phyloP scores from a whole-genome alignment of 2,888 invertebrate genomes.

The Pyrrhia umbra region DNA sequence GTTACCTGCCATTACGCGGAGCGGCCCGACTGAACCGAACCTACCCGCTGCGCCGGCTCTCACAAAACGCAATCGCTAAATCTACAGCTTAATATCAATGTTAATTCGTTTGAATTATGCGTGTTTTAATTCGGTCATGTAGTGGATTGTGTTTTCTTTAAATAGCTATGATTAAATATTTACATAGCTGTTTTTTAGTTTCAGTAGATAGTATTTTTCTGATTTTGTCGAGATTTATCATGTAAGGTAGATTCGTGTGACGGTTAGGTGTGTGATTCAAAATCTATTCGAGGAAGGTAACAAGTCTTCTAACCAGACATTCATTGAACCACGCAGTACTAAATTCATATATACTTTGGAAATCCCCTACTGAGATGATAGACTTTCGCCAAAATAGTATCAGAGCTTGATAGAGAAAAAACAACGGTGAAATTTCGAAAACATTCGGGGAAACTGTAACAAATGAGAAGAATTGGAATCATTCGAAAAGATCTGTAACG shows the following conservation, averaged over 20 bases:
- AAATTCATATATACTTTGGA: slow-evolving; percentile 27
- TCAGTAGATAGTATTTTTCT: not conserved
- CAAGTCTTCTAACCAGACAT: slow-evolving; percentile 19
- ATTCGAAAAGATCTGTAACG: slow-evolving; percentile 58
- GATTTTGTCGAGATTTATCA: slow-evolving; percentile 16
- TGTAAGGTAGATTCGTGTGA: slow-evolving; percentile 34
- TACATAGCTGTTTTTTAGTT: too few relatives aligned
- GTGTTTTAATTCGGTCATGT: slow-evolving; percentile 25
- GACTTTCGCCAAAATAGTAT: slow-evolving; percentile 31
- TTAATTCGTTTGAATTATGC: slow-evolving; percentile 27
- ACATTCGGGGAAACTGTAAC: slow-evolving; percentile 60
- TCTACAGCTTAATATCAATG: slow-evolving; percentile 40
- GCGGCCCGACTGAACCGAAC: slow-evolving; percentile 29
- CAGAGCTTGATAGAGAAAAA: slow-evolving; percentile 44
- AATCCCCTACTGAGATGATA: slow-evolving; percentile 30
- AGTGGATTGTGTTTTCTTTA: slow-evolving; percentile 2
- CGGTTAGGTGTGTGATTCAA: slow-evolving; percentile 33
- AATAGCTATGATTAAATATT: not conserved
- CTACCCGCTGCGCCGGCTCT: slow-evolving; percentile 34
- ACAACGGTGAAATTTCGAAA: slow-evolving; percentile 58
- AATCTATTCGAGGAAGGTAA: slow-evolving; percentile 19
- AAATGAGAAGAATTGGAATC: slow-evolving; percentile 65
- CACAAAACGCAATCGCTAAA: slow-evolving; percentile 38
- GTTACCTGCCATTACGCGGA: slow-evolving; percentile 64
- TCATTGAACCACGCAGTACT: slow-evolving; percentile 38